Evolutionary conservation across 2,113 vertebrate species (phyloP).

Genomic region (Willisornis vidua): DNA sequence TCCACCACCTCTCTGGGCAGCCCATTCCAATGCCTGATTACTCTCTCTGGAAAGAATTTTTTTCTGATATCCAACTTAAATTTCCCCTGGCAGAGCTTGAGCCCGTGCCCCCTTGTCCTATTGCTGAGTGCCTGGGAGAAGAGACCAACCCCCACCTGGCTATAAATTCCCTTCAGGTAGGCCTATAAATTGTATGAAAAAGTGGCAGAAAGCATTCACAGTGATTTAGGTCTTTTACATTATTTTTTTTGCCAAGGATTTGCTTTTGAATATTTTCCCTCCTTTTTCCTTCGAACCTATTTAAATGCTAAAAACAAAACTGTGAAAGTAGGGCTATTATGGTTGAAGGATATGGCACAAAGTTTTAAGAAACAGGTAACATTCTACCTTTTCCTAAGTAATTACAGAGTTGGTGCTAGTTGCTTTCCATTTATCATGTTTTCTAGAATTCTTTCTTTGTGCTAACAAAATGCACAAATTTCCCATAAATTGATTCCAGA

Average conservation of each 20-base stretch:
- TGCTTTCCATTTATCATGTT: background rate
- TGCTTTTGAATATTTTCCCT: background rate
- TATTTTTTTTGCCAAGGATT: background rate
- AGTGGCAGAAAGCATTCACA: background rate
- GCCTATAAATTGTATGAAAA: background rate
- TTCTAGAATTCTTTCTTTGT: background rate
- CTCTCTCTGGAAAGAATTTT: too few relatives aligned
- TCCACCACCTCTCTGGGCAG: too few relatives aligned
- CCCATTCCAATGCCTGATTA: too few relatives aligned
- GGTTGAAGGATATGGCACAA: background rate
- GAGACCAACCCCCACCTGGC: too few relatives aligned
- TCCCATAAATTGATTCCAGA: background rate
- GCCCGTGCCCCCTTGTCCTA: too few relatives aligned
- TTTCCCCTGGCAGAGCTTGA: too few relatives aligned
- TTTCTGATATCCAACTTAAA: too few relatives aligned
- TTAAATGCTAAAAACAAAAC: background rate
- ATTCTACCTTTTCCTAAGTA: background rate
- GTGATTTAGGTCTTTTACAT: background rate
- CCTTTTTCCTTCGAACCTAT: background rate
- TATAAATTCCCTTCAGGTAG: too few relatives aligned
- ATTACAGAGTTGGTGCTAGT: background rate
- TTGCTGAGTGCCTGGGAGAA: too few relatives aligned
- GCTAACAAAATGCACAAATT: background rate
- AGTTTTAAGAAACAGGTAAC: background rate
- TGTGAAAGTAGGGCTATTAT: rapidly evolving